phyloP scores from a whole-genome alignment of 2,797 vertebrate species.

The Harpagifer antarcticus region DNA sequence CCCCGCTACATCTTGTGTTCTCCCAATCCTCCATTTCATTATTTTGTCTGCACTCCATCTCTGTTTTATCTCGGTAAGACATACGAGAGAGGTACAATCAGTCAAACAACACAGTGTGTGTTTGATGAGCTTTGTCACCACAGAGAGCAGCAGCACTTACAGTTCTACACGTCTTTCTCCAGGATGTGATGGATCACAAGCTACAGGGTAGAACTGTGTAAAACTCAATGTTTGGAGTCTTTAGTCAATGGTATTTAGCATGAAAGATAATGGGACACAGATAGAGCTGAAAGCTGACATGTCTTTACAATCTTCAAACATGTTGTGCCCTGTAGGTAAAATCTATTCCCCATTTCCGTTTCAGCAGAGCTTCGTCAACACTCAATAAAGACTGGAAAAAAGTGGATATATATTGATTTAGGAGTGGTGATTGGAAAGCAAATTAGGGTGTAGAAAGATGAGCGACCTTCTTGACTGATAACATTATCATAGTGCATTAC shows the following conservation, averaged over 20 bases:
- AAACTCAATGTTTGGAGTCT: slow-evolving; percentile 21
- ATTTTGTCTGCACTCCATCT: slow-evolving; percentile 55
- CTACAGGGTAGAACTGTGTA: slow-evolving; percentile 20
- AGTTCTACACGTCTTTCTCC: slow-evolving; percentile 25
- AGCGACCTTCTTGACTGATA: slow-evolving; percentile 57
- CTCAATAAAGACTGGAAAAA: slow-evolving; percentile 46
- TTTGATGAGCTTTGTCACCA: slow-evolving; percentile 59
- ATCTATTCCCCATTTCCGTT: slow-evolving; percentile 65
- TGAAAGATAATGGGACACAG: slow-evolving; percentile 20
- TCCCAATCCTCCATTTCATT: slow-evolving; percentile 58
- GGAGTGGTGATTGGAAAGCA: slow-evolving; percentile 57
- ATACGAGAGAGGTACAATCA: slow-evolving; percentile 59
- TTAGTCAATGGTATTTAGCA: slow-evolving; percentile 29
- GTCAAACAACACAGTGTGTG: slow-evolving; percentile 43
- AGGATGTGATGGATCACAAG: slow-evolving; percentile 24
- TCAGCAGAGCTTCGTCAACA: slow-evolving; percentile 43
- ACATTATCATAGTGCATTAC: no score
- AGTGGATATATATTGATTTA: slow-evolving; percentile 52
- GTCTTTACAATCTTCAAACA: slow-evolving; percentile 35
- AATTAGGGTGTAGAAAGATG: slow-evolving; percentile 55
- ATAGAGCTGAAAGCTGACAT: slow-evolving; percentile 26
- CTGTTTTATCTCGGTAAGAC: slow-evolving; percentile 65
- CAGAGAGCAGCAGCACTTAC: slow-evolving; percentile 32
- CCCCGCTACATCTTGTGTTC: slow-evolving; percentile 46
- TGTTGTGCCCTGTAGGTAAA: slow-evolving; percentile 47